A percentile compares a stretch with the other conserved stretches of the same genome.
Evolutionary conservation across 2,113 vertebrate species (phyloP).

Genomic region (Siniperca chuatsi): DNA sequence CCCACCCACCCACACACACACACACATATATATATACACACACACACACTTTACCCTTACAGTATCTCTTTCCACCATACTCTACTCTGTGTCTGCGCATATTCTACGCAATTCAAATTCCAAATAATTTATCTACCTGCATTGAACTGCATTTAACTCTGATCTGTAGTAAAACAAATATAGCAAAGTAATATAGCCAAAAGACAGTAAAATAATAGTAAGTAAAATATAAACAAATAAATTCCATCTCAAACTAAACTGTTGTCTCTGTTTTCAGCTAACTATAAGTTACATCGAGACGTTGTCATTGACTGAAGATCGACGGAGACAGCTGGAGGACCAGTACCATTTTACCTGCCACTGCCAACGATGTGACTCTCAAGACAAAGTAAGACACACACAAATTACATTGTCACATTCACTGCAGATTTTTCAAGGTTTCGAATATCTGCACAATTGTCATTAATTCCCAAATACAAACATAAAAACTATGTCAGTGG

Average conservation of each 20-base stretch:
- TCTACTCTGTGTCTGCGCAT: background rate
- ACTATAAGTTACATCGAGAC: slow-evolving; percentile 78
- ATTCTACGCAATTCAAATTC: background rate
- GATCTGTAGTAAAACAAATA: background rate
- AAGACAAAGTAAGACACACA: slow-evolving; percentile 59
- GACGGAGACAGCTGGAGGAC: slow-evolving; percentile 71
- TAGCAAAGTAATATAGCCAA: background rate
- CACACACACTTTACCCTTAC: slow-evolving; percentile 13
- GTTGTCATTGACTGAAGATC: slow-evolving; percentile 62
- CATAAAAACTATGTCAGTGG: background rate
- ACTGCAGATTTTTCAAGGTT: background rate
- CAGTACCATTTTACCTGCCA: slow-evolving; percentile 77
- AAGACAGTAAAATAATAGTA: background rate
- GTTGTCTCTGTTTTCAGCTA: slow-evolving; percentile 59
- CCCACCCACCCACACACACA: background rate
- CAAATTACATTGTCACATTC: background rate
- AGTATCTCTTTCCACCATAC: background rate
- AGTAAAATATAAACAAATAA: background rate
- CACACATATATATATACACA: slow-evolving; percentile 12
- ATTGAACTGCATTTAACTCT: background rate
- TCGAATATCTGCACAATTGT: background rate
- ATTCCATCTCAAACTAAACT: background rate
- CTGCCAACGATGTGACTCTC: slow-evolving; percentile 67
- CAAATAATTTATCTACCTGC: background rate
- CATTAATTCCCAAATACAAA: background rate